Evolutionary conservation across 1,140 invertebrate species (phyloP).

Genomic region (Copidosoma floridanum): DNA sequence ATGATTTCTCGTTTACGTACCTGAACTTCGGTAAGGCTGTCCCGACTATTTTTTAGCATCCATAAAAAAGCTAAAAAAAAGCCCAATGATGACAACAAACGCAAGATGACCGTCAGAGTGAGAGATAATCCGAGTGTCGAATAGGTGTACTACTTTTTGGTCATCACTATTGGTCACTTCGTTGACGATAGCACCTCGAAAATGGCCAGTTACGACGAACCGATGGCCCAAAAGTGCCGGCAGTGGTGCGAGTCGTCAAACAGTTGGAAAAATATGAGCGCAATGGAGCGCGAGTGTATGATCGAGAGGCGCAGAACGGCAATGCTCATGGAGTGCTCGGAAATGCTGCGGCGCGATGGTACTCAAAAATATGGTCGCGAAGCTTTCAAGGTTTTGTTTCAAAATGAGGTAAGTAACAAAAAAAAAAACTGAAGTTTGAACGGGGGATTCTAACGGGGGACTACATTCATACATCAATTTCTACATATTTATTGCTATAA

Average conservation of each 20-base stretch:
- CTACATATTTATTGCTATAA: no score
- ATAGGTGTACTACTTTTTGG: no score
- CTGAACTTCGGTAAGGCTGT: no score
- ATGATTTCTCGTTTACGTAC: no score
- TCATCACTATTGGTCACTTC: no score
- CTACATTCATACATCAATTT: background rate
- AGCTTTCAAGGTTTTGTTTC: slow-evolving; percentile 63
- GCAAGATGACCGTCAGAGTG: no score
- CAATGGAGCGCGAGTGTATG: slow-evolving; percentile 67
- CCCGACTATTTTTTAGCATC: no score
- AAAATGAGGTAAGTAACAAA: slow-evolving; percentile 68
- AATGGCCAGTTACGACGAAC: background rate
- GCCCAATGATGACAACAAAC: slow-evolving; percentile 3
- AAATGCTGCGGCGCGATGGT: slow-evolving; percentile 60
- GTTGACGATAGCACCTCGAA: background rate
- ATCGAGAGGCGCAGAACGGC: slow-evolving; percentile 59
- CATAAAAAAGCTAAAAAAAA: no score
- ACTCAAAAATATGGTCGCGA: slow-evolving; percentile 63
- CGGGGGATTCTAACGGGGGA: no score
- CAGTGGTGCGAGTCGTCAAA: background rate
- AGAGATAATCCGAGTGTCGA: no score
- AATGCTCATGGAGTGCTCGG: slow-evolving; percentile 63
- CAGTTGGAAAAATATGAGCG: slow-evolving; percentile 52
- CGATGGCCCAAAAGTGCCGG: no score
- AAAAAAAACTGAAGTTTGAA: no score